These are phyloP conservation scores for Mesorhabditis sp. DNA, from an alignment of 2,888 invertebrate genomes.

Conservation along the genomic window DNA sequence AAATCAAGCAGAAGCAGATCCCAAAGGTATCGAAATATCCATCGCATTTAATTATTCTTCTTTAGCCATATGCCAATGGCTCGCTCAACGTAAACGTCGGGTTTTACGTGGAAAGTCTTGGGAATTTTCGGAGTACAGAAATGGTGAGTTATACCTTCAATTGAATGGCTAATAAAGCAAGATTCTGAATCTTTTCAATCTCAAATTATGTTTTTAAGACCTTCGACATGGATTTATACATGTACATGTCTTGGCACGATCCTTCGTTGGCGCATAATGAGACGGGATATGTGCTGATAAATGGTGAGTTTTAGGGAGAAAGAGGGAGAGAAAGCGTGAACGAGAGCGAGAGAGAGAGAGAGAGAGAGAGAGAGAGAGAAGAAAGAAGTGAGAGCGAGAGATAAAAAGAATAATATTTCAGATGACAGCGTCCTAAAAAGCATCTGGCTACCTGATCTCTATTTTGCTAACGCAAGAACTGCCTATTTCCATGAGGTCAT, in stretches of 20 bases:
- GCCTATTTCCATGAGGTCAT: slow-evolving; percentile 42
- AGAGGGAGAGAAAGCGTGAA: neutral
- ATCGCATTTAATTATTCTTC: no score
- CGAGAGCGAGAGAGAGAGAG: no score
- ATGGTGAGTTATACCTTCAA: slow-evolving; percentile 25
- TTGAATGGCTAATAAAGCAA: neutral
- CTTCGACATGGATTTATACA: slow-evolving; percentile 48
- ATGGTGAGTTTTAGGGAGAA: slow-evolving; percentile 18
- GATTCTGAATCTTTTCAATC: neutral
- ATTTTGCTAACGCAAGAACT: slow-evolving; percentile 47
- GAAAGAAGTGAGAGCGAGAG: neutral
- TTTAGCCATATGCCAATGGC: neutral
- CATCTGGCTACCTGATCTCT: slow-evolving; percentile 48
- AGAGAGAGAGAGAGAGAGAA: no score
- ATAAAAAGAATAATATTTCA: slow-evolving; percentile 9
- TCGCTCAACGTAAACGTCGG: slow-evolving; percentile 38
- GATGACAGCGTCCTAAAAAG: slow-evolving; percentile 40
- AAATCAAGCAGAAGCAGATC: neutral
- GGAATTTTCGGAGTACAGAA: slow-evolving; percentile 46
- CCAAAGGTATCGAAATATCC: neutral
- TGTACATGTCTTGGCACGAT: slow-evolving; percentile 50
- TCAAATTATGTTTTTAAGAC: slow-evolving; percentile 27
- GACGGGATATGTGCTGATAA: slow-evolving; percentile 39
- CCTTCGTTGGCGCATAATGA: slow-evolving; percentile 35
- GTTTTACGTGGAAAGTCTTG: slow-evolving; percentile 46